Base-by-base conservation (phyloP, 2,888 invertebrate genomes). In the Archips xylosteana region DNA sequence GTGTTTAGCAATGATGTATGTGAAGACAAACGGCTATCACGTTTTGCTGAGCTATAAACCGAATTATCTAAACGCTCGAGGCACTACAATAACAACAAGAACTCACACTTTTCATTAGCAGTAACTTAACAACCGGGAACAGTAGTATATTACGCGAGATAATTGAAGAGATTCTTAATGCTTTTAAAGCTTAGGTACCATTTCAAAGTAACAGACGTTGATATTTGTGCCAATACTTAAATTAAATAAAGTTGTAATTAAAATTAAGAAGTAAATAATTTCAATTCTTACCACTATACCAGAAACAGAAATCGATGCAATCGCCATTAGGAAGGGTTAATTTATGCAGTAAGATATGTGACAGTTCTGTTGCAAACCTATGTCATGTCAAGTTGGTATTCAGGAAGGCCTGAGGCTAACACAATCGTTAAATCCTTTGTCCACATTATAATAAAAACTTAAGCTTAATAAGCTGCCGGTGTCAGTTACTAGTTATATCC, bases 21-120 rank as follows among this genome's bases (percentile, higher is more conserved):
- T 57, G 47, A 57, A 66, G 23, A 76, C 51, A 60, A 72, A 54
- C 68, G 71, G 75, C 74, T 75, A 75, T 76, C 71, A 83, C 81
- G 78, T 75, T 77, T 76, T 75, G 75, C 79, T 77, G 80, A 82
- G 81, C 84, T 85, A 84, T 85, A 82, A 82, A 77, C 78, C 77
- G 78, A 80, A 82, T 81, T 78, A 78, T 83, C 82, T 79, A 82
- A 83, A 81, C 77, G 85, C 87, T 83, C 74, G 75, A 75, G 87
- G 88, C 85, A 75, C 79, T 80, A 80, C 85, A 87, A 87, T 85
- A 87, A 87, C 84, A 87, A 87, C 86, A 88, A 89, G 81, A 80
- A 86, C 79, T 85, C 57, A 57, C 57, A 86, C 83, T 87, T 92
- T 91, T 89, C 89, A 91, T 91, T 92, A 89, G 88, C 90, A 91